phyloP scores from a whole-genome alignment of 2,113 vertebrate genomes.

The Chionodraco myersi region DNA sequence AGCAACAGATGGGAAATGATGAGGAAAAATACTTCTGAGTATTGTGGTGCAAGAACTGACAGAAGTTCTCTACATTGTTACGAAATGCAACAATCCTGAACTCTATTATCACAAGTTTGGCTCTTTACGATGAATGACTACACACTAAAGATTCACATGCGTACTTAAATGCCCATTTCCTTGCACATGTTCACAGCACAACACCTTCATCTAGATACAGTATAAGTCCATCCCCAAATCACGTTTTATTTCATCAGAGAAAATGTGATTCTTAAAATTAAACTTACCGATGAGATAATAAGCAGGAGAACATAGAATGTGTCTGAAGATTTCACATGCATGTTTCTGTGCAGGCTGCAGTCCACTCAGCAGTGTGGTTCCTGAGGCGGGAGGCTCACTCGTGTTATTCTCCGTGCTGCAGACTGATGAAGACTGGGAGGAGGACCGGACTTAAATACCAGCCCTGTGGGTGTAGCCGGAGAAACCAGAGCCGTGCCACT shows the following conservation, averaged over 20 bases:
- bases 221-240: neutral
- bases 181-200: neutral
- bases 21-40: neutral
- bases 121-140: neutral
- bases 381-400: conserved; percentile 18
- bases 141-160: neutral
- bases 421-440: conserved; percentile 51
- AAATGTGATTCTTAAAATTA: neutral
- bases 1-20: neutral
- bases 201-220: neutral
- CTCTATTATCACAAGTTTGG: neutral
- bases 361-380: conserved; percentile 22
- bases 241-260: neutral
- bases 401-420: conserved; percentile 36
- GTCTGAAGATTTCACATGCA: conserved; percentile 51
- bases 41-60: neutral
- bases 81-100: too few species aligned
- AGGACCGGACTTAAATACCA: conserved; percentile 70
- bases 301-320: conserved; percentile 49
- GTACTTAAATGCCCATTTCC: neutral
- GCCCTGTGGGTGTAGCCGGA: conserved; percentile 70
- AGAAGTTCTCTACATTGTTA: neutral
- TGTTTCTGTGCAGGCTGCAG: conserved; percentile 27
- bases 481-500: conserved; percentile 53
- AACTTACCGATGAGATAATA: conserved; percentile 62